Conservation (phyloP, 2,888 invertebrate genomes). For the Chrysolina americana region DNA sequence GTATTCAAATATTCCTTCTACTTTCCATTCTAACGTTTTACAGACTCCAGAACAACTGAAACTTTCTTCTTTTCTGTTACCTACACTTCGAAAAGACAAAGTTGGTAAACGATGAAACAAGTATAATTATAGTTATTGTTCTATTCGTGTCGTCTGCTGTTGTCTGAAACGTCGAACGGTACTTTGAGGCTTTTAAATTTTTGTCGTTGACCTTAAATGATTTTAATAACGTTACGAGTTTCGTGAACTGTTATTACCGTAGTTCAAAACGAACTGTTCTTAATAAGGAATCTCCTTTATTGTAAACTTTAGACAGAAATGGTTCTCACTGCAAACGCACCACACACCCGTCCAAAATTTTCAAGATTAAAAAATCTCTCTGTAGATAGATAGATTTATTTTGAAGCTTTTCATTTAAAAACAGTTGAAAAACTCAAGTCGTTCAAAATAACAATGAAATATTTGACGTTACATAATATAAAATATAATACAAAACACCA, state of each 20-base stretch:
- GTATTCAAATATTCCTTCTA: too few species aligned
- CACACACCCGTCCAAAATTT: too few species aligned
- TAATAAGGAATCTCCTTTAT: neutral
- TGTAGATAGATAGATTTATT: too few species aligned
- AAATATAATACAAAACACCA: too few species aligned
- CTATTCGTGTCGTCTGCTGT: slow-evolving; percentile 8
- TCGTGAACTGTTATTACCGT: neutral
- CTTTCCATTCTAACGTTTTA: neutral
- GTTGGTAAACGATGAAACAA: neutral
- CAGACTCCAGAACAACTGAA: neutral
- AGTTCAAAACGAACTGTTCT: neutral
- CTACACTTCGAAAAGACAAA: neutral
- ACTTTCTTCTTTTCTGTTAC: neutral
- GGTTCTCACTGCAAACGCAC: neutral
- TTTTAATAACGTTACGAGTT: neutral
- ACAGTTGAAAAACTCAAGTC: too few species aligned
- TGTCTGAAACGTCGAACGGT: slow-evolving; percentile 4
- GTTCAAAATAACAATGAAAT: too few species aligned
- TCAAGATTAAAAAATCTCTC: too few species aligned
- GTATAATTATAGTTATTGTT: slow-evolving; percentile 5
- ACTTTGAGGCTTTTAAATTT: neutral
- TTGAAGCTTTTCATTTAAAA: too few species aligned
- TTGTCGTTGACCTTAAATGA: neutral
- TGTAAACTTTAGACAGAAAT: neutral
- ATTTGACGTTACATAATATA: too few species aligned